A percentile compares a stretch with the other conserved stretches of the same genome.
Conservation (phyloP, 1,140 invertebrate species). For the Drosophila melanica region DNA sequence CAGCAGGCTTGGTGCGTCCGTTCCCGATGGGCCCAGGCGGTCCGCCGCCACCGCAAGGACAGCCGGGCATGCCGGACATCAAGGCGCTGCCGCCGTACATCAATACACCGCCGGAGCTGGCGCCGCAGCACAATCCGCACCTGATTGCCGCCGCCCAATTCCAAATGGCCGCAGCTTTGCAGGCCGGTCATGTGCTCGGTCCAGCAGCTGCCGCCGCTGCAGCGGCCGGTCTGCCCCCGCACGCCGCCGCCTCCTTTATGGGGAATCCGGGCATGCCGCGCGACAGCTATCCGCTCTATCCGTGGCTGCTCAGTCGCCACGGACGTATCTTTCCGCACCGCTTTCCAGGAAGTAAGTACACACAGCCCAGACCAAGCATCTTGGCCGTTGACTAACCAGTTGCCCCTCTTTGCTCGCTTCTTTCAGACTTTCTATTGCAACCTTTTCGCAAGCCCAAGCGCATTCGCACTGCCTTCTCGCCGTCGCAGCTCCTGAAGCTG, state of each 20-base stretch:
- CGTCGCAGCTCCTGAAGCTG: constrained; percentile 94
- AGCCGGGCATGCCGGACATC: constrained; percentile 77
- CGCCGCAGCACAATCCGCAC: constrained; percentile 87
- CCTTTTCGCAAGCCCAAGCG: constrained; percentile 98
- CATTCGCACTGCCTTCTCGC: constrained; percentile 97
- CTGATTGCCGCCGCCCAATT: constrained; percentile 89
- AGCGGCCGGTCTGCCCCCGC: constrained; percentile 84
- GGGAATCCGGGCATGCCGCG: constrained; percentile 87
- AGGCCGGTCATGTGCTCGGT: constrained; percentile 84
- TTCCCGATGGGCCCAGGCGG: constrained; percentile 75
- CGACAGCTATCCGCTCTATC: constrained; percentile 94
- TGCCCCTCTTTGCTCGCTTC: not conserved
- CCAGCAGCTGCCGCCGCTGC: constrained; percentile 76
- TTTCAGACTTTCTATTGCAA: constrained; percentile 95
- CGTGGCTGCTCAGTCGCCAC: constrained; percentile 95
- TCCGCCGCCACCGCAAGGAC: constrained; percentile 51
- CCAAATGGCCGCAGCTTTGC: constrained; percentile 87
- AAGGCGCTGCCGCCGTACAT: constrained; percentile 86
- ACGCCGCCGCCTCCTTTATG: constrained; percentile 86
- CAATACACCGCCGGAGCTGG: constrained; percentile 86
- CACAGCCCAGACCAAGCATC: not conserved
- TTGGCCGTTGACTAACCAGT: constrained; percentile 17
- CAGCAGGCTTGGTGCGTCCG: constrained; percentile 70
- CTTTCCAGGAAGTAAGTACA: constrained; percentile 93
- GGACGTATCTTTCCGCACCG: constrained; percentile 94